Base-by-base conservation (phyloP, 2,113 vertebrate species). In the Leucoraja erinaceus region DNA sequence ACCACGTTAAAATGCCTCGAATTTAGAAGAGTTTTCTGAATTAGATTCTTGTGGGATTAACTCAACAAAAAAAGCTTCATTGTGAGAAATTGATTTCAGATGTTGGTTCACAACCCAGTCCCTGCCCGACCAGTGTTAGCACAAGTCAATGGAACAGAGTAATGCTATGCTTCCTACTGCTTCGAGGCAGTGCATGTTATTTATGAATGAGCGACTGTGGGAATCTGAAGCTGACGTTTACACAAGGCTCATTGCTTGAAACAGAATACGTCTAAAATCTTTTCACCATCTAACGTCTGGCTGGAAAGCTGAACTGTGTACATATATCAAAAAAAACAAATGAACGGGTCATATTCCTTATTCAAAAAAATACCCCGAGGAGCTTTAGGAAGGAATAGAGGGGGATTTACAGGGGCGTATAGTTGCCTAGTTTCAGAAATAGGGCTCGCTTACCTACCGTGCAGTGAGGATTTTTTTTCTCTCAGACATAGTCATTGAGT, bases 21-120 rank as follows among this genome's bases (percentile, higher is more conserved):
- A 63, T 88, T 7, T n/a, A 88, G 61, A 54, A 72, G 4, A 22
- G 68, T 38, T 91, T 91, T 72, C 33, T 72, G 66, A 91, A 91
- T 91, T 66, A 91, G 90, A n/a, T 25, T 70, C 18, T 33, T 47
- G 20, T 33, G 70, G 25, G 83, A 63, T 88, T 84, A 90, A 11
- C n/a, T 68, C 22, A 91, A 91, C 61, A 66, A 90, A 54, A 33
- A 72, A 91, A 47, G 63, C 2, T 18, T 91, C 47, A 68, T 91
- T 25, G 28, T 72, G 66, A 38, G 33, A 91, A 91, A 91, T 72
- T 91, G 90, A 91, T 91, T 91, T 70, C 90, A 91, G 90, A 91
- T 91, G 90, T 78, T 3, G 31, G 54, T 72, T 72, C 90, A 54
- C 20, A 70, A 47, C 72, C 18, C 66, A 68, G 33, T 33, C 56